phyloP scores from a whole-genome alignment of 2,797 vertebrate genomes.

The Parauchenoglanis ngamensis region DNA sequence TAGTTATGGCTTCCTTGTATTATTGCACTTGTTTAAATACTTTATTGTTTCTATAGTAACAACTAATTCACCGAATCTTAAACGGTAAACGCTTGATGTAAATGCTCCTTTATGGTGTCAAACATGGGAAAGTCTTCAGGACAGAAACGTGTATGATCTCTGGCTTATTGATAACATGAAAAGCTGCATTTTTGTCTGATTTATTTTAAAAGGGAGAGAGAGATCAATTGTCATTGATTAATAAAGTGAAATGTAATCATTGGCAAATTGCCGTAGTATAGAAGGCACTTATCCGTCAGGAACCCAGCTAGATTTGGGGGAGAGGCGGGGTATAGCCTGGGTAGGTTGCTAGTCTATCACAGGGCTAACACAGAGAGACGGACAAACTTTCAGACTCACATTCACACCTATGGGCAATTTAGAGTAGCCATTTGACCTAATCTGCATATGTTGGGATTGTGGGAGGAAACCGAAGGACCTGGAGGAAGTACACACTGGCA shows the following conservation, averaged over 20 bases:
- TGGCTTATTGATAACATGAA: not conserved
- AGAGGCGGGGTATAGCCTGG: too few species aligned
- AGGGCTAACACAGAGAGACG: too few species aligned
- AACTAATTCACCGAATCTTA: not conserved
- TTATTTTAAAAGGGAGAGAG: not conserved
- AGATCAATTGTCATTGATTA: not conserved
- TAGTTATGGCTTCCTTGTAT: not conserved
- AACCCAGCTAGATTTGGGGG: too few species aligned
- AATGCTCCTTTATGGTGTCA: not conserved
- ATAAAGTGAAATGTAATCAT: not conserved
- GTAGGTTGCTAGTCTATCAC: too few species aligned
- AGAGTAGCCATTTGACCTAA: too few species aligned
- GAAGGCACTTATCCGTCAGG: too few species aligned
- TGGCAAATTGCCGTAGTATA: not conserved
- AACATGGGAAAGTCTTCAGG: not conserved
- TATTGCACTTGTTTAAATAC: not conserved
- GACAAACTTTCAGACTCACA: too few species aligned
- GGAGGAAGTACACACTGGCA: too few species aligned
- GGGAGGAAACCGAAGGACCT: too few species aligned
- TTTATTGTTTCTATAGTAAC: not conserved
- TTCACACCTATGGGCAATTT: too few species aligned
- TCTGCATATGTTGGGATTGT: too few species aligned
- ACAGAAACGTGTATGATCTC: not conserved
- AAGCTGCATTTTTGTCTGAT: not conserved
- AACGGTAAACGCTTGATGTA: not conserved